Conservation (phyloP, 2,113 vertebrate genomes). For the Pterocles burchelli region DNA sequence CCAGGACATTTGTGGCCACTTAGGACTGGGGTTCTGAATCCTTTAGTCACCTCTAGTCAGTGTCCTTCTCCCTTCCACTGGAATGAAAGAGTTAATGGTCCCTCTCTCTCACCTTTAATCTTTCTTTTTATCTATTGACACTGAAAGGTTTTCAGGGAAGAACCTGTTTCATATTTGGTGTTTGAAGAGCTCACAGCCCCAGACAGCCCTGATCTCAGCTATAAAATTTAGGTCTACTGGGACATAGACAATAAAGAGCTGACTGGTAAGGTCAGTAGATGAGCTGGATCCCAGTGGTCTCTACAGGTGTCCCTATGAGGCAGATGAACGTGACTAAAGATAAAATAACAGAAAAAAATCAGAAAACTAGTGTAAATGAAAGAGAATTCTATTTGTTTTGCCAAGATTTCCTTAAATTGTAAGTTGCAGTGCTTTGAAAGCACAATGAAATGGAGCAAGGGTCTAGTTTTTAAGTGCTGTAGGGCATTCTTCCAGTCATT, state of each 20-base stretch:
- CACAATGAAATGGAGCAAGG: not conserved
- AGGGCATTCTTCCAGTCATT: slow-evolving; percentile 44
- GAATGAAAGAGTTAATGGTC: not conserved
- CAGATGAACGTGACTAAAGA: not conserved
- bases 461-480: slow-evolving; percentile 9
- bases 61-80: not conserved
- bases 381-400: slow-evolving; percentile 22
- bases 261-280: not conserved
- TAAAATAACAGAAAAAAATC: not conserved
- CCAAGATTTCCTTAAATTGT: not conserved
- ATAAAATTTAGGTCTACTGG: not conserved
- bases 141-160: not conserved
- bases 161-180: not conserved
- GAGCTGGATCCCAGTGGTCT: not conserved
- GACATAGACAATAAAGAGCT: not conserved
- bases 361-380: not conserved
- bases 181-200: not conserved
- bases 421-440: slow-evolving; percentile 1
- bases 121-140: not conserved
- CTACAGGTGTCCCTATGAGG: not conserved
- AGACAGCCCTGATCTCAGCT: not conserved
- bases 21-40: not conserved
- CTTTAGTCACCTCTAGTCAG: not conserved
- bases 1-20: not conserved
- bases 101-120: not conserved